Evolutionary conservation across 2,797 vertebrate genomes (phyloP).

Genomic region (Catharus ustulatus): DNA sequence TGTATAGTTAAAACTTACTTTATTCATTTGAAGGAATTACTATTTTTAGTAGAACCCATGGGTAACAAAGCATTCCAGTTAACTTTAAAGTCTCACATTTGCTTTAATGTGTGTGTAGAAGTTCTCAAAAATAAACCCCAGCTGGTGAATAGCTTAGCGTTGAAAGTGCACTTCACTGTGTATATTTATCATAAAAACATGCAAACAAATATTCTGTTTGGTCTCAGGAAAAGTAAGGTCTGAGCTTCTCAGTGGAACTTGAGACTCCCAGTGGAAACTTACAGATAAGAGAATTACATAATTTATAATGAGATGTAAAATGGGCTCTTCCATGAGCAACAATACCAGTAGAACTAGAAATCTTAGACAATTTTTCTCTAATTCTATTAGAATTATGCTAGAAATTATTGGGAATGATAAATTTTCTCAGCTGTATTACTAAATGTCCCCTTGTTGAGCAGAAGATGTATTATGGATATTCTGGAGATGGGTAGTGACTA

Average conservation of each 20-base stretch:
- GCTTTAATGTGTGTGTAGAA: not conserved
- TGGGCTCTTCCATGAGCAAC: not conserved
- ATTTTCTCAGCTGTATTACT: not conserved
- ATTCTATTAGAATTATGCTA: not conserved
- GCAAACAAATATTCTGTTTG: not conserved
- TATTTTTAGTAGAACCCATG: not conserved
- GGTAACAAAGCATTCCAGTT: not conserved
- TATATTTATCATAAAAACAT: not conserved
- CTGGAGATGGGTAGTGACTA: not conserved
- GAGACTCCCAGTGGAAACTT: not conserved
- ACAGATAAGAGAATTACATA: not conserved
- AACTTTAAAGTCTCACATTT: not conserved
- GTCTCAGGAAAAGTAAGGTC: not conserved
- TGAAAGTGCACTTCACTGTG: not conserved
- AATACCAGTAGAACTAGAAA: not conserved
- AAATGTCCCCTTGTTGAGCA: not conserved
- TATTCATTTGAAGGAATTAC: not conserved
- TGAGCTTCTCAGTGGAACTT: not conserved
- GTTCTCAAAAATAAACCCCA: not conserved
- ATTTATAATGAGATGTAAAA: not conserved
- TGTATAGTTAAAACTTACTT: not conserved
- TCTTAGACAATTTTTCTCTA: not conserved
- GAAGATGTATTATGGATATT: not conserved
- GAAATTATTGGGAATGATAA: not conserved
- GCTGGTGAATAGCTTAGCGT: not conserved